Base-by-base conservation (phyloP, 2,888 invertebrate genomes). In the Coremacera marginata region DNA sequence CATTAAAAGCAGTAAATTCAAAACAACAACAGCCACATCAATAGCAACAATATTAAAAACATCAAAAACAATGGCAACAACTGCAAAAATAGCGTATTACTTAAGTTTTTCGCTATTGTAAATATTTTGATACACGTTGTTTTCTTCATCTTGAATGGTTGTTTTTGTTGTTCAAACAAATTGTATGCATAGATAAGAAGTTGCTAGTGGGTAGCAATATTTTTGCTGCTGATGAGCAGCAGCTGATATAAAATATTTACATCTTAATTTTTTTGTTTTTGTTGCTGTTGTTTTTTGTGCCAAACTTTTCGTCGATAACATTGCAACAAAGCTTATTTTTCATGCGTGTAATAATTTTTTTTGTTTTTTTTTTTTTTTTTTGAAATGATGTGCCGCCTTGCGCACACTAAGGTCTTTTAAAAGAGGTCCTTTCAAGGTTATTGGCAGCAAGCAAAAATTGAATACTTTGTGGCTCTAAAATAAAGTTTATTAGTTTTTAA, bases 131-230 rank as follows among this genome's bases (percentile, higher is more conserved):
- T 60, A 19, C 27, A 34, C 4, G n/a, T 34, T 34, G 55, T 63
- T 63, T 63, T n/a, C 60, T 60, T 27, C 22, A 27, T 14, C 16
- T 63, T 27, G n/a, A 34, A 5, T 34, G 44, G 11, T 14, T 44
- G 11, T 8, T n/a, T 63, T 63, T 31, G 34, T 27, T 63, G 14
- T 63, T 63, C 34, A 63, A 63, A 63, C 16, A 63, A 31, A 31
- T 63, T 63, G 16, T 63, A 34, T 63, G 27, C 63, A 34, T 34
- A 63, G 63, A 63, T 63, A 63, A 63, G 63, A 63, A 63, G 63
- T 63, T 63, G 63, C 34, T 63, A n/a, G 68, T 16, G 25, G 68
- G 27, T 51, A 27, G 19, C 55, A 67, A 44, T 44, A 44, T 44
- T 44, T 44, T 44, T 44, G 44, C 44, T 44, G 11, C 14, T 44